phyloP scores from a whole-genome alignment of 1,140 invertebrate species.

The Pseudachorutes palmiensis region DNA sequence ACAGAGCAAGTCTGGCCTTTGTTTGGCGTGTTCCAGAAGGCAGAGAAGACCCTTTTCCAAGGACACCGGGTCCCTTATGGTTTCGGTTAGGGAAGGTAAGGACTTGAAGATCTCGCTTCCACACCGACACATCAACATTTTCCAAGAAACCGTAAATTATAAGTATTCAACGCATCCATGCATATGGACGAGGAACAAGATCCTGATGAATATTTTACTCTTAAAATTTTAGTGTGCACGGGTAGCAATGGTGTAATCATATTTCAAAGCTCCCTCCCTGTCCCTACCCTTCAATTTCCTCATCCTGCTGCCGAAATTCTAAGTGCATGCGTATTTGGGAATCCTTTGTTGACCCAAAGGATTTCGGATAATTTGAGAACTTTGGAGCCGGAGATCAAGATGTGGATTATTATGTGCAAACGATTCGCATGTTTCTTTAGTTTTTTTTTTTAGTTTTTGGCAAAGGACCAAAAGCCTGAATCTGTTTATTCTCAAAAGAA shows the following conservation, averaged over 20 bases:
- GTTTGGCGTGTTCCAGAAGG: not conserved
- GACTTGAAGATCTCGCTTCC: slow-evolving; percentile 12
- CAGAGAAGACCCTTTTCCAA: slow-evolving; percentile 1
- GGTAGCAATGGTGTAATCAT: slow-evolving; percentile 20
- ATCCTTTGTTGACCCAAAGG: too few relatives aligned
- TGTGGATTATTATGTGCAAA: too few relatives aligned
- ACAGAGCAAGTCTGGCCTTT: too few relatives aligned
- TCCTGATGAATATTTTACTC: slow-evolving; percentile 17
- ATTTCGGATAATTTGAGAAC: too few relatives aligned
- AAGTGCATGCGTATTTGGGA: too few relatives aligned
- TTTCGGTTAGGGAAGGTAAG: not conserved
- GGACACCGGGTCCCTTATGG: not conserved
- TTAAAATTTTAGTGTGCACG: not conserved
- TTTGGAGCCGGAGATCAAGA: too few relatives aligned
- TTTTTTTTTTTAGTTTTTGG: too few relatives aligned
- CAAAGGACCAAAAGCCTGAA: too few relatives aligned
- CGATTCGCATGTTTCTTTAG: too few relatives aligned
- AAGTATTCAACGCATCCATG: slow-evolving; percentile 19
- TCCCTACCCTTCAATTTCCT: slow-evolving; percentile 29
- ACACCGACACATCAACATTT: slow-evolving; percentile 15
- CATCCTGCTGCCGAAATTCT: slow-evolving; percentile 19
- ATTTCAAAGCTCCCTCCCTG: slow-evolving; percentile 25
- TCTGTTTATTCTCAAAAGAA: too few relatives aligned
- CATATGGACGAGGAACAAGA: slow-evolving; percentile 21
- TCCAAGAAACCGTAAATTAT: slow-evolving; percentile 32